Percentiles rank a stretch among this genome's conserved stretches.
Conservation (phyloP, 2,888 invertebrate species). For the Scotopteryx bipunctaria region DNA sequence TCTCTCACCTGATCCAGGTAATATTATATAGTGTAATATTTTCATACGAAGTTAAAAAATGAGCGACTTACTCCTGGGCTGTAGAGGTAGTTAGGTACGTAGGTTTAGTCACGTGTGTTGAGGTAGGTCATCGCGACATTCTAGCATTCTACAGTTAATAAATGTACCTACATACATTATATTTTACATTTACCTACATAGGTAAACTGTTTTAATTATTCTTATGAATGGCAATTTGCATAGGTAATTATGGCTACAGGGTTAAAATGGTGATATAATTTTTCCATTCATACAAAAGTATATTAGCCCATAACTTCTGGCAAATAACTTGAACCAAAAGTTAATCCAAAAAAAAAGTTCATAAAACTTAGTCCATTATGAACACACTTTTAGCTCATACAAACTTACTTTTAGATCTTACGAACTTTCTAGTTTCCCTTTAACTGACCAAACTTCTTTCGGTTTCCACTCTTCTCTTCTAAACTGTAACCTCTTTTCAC, state of each 20-base stretch:
- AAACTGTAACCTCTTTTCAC: conserved; percentile 57
- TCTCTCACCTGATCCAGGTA: too few relatives aligned
- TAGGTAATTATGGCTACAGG: not conserved
- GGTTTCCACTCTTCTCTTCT: conserved; percentile 1
- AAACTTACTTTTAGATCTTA: too few relatives aligned
- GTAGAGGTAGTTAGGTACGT: not conserved
- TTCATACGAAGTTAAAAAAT: not conserved
- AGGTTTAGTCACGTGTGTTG: conserved; percentile 37
- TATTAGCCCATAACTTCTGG: too few relatives aligned
- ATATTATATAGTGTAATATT: too few relatives aligned
- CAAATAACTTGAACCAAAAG: too few relatives aligned
- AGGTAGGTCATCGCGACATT: conserved; percentile 51
- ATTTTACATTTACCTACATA: too few relatives aligned
- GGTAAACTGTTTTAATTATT: conserved; percentile 28
- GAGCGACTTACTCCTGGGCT: not conserved
- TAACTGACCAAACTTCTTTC: not conserved
- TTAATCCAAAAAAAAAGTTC: too few relatives aligned
- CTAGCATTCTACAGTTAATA: conserved; percentile 30
- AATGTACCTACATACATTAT: too few relatives aligned
- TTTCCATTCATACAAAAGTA: conserved; percentile 3
- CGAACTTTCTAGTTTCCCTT: too few relatives aligned
- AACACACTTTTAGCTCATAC: too few relatives aligned
- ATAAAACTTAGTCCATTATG: too few relatives aligned
- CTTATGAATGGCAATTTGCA: conserved; percentile 20
- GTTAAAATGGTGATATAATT: conserved; percentile 3